phyloP scores from a whole-genome alignment of 2,888 invertebrate genomes.

The Idaea dimidiata region DNA sequence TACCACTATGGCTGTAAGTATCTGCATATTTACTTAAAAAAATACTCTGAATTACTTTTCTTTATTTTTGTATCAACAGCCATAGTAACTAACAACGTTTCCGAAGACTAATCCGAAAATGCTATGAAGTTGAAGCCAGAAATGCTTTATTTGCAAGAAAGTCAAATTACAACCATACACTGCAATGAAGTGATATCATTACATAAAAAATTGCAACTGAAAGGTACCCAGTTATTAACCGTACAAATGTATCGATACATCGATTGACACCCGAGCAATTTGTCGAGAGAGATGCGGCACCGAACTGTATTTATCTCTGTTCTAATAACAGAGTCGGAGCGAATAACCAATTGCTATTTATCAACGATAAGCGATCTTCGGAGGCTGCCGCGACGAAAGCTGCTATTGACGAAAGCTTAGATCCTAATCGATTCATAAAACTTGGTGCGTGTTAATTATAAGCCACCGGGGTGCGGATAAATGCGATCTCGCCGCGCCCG shows the following conservation, averaged over 20 bases:
- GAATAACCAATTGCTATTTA: slow-evolving; percentile 78
- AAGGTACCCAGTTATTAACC: slow-evolving; percentile 22
- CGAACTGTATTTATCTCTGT: slow-evolving; percentile 58
- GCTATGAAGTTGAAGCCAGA: background rate
- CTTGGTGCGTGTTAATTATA: slow-evolving; percentile 80
- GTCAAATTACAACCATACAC: background rate
- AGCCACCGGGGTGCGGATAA: slow-evolving; percentile 73
- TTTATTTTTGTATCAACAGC: background rate
- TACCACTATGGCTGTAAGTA: too few relatives aligned
- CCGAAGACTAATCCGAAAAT: background rate
- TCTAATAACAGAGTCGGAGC: slow-evolving; percentile 71
- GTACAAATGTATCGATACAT: slow-evolving; percentile 56
- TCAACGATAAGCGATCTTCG: slow-evolving; percentile 72
- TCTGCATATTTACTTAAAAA: background rate
- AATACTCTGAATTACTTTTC: background rate
- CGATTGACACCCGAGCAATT: slow-evolving; percentile 65
- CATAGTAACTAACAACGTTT: background rate
- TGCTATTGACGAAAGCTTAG: slow-evolving; percentile 81
- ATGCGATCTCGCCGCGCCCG: slow-evolving; percentile 32
- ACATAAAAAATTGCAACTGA: slow-evolving; percentile 21
- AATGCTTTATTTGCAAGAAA: background rate
- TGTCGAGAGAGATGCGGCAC: slow-evolving; percentile 59
- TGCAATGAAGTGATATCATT: slow-evolving; percentile 6
- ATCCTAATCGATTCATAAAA: slow-evolving; percentile 80
- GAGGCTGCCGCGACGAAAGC: slow-evolving; percentile 68